Conservation (phyloP, 2,797 vertebrate genomes). For the Rhincodon typus region DNA sequence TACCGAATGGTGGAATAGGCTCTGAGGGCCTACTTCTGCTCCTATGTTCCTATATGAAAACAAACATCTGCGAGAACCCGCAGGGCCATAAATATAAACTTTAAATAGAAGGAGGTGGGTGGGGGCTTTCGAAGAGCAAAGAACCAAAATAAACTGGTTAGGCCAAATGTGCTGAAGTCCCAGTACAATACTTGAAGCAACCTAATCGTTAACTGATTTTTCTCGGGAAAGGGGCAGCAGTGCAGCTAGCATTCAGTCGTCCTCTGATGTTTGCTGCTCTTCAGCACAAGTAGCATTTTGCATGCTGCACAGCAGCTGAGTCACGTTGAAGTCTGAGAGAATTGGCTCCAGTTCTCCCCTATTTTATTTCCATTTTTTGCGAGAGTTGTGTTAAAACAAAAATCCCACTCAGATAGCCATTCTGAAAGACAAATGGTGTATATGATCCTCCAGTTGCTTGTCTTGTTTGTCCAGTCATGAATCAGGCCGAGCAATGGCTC, state of each 20-base stretch:
- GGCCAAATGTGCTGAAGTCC: neutral
- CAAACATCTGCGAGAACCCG: too few species aligned
- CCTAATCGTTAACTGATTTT: neutral
- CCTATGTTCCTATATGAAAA: too few species aligned
- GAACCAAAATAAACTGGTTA: neutral
- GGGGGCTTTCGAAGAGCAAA: neutral
- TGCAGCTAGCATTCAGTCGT: neutral
- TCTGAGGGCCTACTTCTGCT: too few species aligned
- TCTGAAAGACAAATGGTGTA: neutral
- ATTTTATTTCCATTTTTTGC: neutral
- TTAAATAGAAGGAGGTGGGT: neutral
- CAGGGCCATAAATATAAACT: neutral
- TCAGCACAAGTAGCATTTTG: conserved; percentile 1
- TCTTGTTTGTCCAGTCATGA: neutral
- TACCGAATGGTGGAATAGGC: too few species aligned
- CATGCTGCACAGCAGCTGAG: neutral
- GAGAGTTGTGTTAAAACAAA: neutral
- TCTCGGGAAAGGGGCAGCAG: neutral
- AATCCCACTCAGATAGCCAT: neutral
- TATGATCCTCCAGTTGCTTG: neutral
- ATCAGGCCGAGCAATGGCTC: neutral
- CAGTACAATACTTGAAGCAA: neutral
- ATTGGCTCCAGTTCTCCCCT: neutral
- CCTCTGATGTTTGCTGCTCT: neutral
- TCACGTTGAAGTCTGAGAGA: neutral